A percentile compares a stretch with the other conserved stretches of the same genome.
Evolutionary conservation across 1,140 invertebrate species (phyloP).

Genomic region (Drosophila willistoni): DNA sequence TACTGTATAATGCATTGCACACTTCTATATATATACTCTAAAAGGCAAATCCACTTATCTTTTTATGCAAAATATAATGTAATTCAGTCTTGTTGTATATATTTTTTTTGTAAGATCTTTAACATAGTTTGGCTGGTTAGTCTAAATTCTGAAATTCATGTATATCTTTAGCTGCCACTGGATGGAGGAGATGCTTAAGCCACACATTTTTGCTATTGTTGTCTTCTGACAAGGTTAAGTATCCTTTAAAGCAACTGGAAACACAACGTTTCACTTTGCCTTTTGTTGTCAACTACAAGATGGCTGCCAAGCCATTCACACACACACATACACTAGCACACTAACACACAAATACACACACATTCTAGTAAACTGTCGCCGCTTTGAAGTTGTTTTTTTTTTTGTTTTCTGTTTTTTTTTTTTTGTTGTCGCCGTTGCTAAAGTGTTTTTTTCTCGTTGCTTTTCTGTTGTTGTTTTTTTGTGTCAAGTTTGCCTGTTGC

Average conservation of each 20-base stretch:
- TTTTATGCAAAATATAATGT: background rate
- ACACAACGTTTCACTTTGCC: constrained; percentile 37
- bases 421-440: constrained; percentile 3
- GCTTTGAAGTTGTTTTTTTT: constrained; percentile 29
- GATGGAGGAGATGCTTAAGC: constrained; percentile 26
- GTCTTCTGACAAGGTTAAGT: constrained; percentile 55
- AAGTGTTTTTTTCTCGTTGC: constrained; percentile 21
- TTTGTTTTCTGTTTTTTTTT: constrained; percentile 20
- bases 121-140: background rate
- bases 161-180: background rate
- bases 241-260: constrained; percentile 48
- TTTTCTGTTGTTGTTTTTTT: constrained; percentile 39
- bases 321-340: constrained; percentile 6
- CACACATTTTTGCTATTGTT: constrained; percentile 10
- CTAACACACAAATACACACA: constrained; percentile 15
- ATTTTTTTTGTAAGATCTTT: too few species aligned
- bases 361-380: constrained; percentile 43
- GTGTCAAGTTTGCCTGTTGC: constrained; percentile 73
- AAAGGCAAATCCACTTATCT: too few species aligned
- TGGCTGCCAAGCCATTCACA: constrained; percentile 34
- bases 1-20: too few species aligned
- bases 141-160: background rate
- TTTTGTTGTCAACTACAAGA: constrained; percentile 55
- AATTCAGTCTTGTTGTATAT: too few species aligned
- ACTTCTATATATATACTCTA: too few species aligned